Conservation (phyloP, 2,888 invertebrate species). For the Digitonthophagus gazella region DNA sequence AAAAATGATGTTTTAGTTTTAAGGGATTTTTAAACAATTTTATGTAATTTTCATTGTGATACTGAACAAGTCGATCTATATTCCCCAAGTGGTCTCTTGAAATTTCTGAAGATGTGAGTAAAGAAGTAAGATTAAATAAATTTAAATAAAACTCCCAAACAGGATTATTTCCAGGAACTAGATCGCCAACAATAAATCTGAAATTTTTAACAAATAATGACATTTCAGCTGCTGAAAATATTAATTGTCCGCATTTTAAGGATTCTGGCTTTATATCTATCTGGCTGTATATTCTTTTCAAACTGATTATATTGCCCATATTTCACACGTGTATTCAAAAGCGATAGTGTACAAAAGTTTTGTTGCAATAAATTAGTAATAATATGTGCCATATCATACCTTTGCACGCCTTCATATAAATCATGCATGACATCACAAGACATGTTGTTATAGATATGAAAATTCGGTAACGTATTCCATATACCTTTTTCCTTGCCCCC, state of each 20-base stretch:
- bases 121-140: constrained; percentile 23
- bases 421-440: constrained; percentile 41
- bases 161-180: constrained; percentile 28
- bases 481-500: constrained; percentile 36
- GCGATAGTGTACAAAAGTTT: constrained; percentile 28
- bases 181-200: constrained; percentile 34
- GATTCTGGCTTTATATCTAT: constrained; percentile 29
- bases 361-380: constrained; percentile 28
- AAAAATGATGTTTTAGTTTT: constrained; percentile 25
- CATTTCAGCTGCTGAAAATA: constrained; percentile 39
- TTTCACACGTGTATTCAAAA: constrained; percentile 30
- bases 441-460: constrained; percentile 39
- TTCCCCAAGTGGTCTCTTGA: neutral
- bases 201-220: constrained; percentile 35
- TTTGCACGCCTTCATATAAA: constrained; percentile 34
- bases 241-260: constrained; percentile 28
- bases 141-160: constrained; percentile 30
- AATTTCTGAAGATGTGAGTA: neutral
- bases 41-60: too few relatives aligned
- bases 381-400: constrained; percentile 37
- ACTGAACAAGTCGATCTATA: constrained; percentile 3
- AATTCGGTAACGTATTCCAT: constrained; percentile 33
- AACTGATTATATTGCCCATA: constrained; percentile 28
- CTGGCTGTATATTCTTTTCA: constrained; percentile 24
- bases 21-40: constrained; percentile 24